Base-by-base conservation (phyloP, 2,888 invertebrate species). In the Drosophila anomalata region DNA sequence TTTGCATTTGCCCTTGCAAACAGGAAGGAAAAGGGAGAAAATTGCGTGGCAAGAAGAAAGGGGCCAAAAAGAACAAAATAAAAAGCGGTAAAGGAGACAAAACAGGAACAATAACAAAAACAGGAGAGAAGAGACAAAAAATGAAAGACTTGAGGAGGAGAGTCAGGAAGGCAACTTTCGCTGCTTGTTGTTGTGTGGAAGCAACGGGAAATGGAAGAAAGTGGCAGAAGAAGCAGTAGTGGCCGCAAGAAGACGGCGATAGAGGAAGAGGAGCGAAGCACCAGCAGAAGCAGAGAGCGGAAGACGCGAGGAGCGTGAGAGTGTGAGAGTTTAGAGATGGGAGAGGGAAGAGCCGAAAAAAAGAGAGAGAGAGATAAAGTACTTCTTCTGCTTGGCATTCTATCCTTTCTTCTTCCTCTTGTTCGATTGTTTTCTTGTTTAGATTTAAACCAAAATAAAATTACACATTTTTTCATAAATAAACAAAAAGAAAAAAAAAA, bases 111-210 rank as follows among this genome's bases (percentile, higher is more conserved):
- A 57, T 39, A 22, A 57, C 20, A 17, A 48, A 42, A 50, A 33
- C 22, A 33, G 8, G 29, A 26, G 7, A 42, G 11, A 22, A 1
- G 20, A 11, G 12, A 9, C 4, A 2, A 36, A 56, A 53, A 53
- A 9, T 39, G 47, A 46, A 55, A 66, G 53, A 75, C 54, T 73
- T 75, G 77, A 88, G 22, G 22, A 17, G 17, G 17, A 1, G 17
- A 88, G 80, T 80, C 88, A 77, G 89, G 88, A 88, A 88, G 84
- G 87, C 86, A 89, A 89, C 89, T 89, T 89, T 89, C 89, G 89
- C 88, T 87, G 78, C 78, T 82, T 75, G 70, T 29, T 29, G 29
- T 29, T 17, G 17, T 17, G 17, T 17, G 17, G 17, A 17, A 17
- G 69, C 76, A 83, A 74, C 77, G 76, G 70, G 56, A 75, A 79